Conservation (phyloP, 1,140 invertebrate species). For the Trichoplusia ni region DNA sequence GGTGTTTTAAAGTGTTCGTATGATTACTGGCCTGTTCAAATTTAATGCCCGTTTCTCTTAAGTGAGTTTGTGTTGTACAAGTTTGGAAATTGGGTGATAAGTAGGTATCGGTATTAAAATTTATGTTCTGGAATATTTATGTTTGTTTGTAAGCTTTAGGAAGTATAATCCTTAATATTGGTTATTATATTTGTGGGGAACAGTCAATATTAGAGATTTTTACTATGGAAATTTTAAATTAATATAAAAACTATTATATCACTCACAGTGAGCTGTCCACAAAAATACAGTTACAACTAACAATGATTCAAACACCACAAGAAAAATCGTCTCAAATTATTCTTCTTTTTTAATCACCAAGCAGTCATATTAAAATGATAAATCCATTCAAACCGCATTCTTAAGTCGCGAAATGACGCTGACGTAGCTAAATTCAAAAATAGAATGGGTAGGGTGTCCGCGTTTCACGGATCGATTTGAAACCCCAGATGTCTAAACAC, state of each 20-base stretch:
- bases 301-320: not conserved
- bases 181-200: too few species aligned
- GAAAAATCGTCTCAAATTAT: constrained; percentile 12
- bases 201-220: too few species aligned
- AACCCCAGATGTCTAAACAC: constrained; percentile 74
- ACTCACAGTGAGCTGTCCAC: too few species aligned
- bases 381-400: constrained; percentile 32
- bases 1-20: constrained; percentile 71
- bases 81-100: constrained; percentile 43
- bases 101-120: constrained; percentile 11
- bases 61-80: constrained; percentile 43
- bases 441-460: constrained; percentile 39
- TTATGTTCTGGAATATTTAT: not conserved
- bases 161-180: too few species aligned
- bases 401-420: constrained; percentile 42
- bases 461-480: constrained; percentile 38
- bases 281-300: not conserved
- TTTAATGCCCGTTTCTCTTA: constrained; percentile 65
- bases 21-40: constrained; percentile 76
- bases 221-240: too few species aligned
- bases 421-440: constrained; percentile 43
- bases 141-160: too few species aligned
- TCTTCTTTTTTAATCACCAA: constrained; percentile 7
- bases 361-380: constrained; percentile 31
- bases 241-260: too few species aligned